A percentile compares a stretch with the other conserved stretches of the same genome.
phyloP scores from a whole-genome alignment of 2,888 invertebrate species.

The Watsonalla binaria region DNA sequence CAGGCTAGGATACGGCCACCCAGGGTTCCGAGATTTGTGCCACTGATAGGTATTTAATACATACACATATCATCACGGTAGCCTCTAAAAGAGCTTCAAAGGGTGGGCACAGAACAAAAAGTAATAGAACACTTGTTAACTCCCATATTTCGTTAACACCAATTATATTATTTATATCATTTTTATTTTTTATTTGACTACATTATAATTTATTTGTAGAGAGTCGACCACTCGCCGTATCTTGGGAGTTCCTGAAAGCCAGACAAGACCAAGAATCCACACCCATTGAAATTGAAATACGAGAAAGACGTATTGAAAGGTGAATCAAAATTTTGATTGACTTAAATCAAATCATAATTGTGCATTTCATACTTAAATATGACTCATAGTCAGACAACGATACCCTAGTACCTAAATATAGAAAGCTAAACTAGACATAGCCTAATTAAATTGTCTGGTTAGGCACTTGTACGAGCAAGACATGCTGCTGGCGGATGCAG shows the following conservation, averaged over 20 bases:
- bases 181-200: too few relatives aligned
- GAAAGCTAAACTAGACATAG: too few relatives aligned
- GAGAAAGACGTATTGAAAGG: slow-evolving; percentile 72
- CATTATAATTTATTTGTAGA: slow-evolving; percentile 30
- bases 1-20: slow-evolving; percentile 40
- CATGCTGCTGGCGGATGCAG: slow-evolving; percentile 78
- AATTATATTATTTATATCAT: too few relatives aligned
- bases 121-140: too few relatives aligned
- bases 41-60: slow-evolving; percentile 43
- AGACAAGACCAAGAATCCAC: slow-evolving; percentile 62
- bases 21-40: slow-evolving; percentile 45
- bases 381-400: too few relatives aligned
- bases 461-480: slow-evolving; percentile 83
- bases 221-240: slow-evolving; percentile 45
- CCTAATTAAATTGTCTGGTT: neutral
- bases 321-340: slow-evolving; percentile 15
- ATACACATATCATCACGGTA: too few relatives aligned
- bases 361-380: too few relatives aligned
- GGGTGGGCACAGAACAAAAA: too few relatives aligned
- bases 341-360: neutral
- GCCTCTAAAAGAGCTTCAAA: too few relatives aligned
- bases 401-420: too few relatives aligned
- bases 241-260: slow-evolving; percentile 62
- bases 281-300: slow-evolving; percentile 77
- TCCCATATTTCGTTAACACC: too few relatives aligned